phyloP scores from a whole-genome alignment of 1,140 invertebrate species.

The Ips typographus region DNA sequence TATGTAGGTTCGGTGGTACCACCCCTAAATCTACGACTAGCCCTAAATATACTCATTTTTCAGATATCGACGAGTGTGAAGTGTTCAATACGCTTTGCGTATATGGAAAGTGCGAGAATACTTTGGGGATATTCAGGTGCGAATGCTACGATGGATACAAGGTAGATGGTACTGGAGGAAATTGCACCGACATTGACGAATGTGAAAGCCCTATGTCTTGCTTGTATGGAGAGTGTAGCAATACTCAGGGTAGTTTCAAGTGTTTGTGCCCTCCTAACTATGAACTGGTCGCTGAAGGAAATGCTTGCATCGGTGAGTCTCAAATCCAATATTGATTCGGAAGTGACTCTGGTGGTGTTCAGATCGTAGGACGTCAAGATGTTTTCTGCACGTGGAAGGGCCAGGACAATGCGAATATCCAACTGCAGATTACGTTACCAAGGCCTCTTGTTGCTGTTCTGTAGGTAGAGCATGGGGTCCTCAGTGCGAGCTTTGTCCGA shows the following conservation, averaged over 20 bases:
- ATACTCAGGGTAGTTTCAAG: conserved; percentile 77
- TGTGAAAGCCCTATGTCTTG: conserved; percentile 69
- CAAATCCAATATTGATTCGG: not conserved
- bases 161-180: conserved; percentile 68
- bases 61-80: conserved; percentile 75
- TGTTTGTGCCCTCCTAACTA: conserved; percentile 76
- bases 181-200: conserved; percentile 77
- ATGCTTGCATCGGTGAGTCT: conserved; percentile 70
- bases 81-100: conserved; percentile 86
- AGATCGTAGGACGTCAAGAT: conserved; percentile 79
- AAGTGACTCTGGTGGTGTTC: conserved; percentile 25
- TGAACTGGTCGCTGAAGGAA: conserved; percentile 68
- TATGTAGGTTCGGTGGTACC: no score
- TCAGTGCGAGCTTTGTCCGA: conserved; percentile 78
- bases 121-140: conserved; percentile 85
- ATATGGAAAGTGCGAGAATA: conserved; percentile 83
- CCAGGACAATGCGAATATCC: conserved; percentile 54
- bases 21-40: not conserved
- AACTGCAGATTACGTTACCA: conserved; percentile 67
- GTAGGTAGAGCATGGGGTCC: conserved; percentile 84
- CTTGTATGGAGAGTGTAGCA: conserved; percentile 76
- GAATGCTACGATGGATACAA: conserved; percentile 83
- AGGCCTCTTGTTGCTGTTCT: conserved; percentile 84
- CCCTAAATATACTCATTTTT: conserved; percentile 32
- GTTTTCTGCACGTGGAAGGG: conserved; percentile 66